phyloP scores from a whole-genome alignment of 2,888 invertebrate species.

The Stenodera caucasica region DNA sequence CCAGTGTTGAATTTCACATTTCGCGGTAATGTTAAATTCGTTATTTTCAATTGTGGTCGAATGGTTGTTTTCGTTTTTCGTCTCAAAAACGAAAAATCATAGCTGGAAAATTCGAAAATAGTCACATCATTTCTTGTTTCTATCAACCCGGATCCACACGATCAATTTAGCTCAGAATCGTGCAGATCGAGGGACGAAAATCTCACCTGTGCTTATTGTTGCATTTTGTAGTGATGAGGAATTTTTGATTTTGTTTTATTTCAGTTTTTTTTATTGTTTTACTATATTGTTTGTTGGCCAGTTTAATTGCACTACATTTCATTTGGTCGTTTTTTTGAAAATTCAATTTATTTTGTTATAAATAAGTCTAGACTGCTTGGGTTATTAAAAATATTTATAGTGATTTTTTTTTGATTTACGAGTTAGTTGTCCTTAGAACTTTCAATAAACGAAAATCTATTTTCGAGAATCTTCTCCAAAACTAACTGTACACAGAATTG shows the following conservation, averaged over 20 bases:
- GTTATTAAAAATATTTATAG: conserved; percentile 24
- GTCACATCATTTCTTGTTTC: too few species aligned
- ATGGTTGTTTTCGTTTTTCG: conserved; percentile 1
- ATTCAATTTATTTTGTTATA: not conserved
- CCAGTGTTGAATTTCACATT: conserved; percentile 46
- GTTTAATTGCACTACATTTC: conserved; percentile 46
- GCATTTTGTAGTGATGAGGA: conserved; percentile 12
- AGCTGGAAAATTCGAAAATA: conserved; percentile 19
- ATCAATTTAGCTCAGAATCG: not conserved
- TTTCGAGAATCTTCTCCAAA: too few species aligned
- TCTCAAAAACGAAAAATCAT: conserved; percentile 22
- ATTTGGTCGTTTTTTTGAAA: conserved; percentile 26
- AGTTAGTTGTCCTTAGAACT: conserved; percentile 24
- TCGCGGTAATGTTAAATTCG: conserved; percentile 44
- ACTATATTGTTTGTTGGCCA: conserved; percentile 36
- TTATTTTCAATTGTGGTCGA: conserved; percentile 34
- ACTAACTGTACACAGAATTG: too few species aligned
- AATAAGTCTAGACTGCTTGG: conserved; percentile 23
- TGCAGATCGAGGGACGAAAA: not conserved
- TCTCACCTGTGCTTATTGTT: conserved; percentile 14
- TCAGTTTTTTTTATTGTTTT: not conserved
- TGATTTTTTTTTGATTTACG: conserved; percentile 29
- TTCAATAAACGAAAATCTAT: too few species aligned
- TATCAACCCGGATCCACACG: too few species aligned
- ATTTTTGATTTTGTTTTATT: conserved; percentile 6